These are phyloP conservation scores for Noctilio leporinus DNA, from an alignment of 2,113 vertebrate species.

Conservation along the genomic window DNA sequence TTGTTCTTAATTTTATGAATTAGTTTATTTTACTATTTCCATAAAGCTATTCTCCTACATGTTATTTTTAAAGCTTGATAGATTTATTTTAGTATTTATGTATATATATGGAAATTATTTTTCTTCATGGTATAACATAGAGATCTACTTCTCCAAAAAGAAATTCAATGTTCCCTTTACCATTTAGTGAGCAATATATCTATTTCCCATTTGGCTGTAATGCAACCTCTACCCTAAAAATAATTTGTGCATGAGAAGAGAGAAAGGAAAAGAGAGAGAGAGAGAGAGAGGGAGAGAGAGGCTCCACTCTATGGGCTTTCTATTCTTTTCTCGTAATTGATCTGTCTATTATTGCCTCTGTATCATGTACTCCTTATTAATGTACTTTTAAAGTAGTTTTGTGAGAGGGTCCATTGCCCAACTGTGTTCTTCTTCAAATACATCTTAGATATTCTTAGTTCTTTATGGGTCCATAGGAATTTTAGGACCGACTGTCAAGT, in stretches of 20 bases:
- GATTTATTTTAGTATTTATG: neutral
- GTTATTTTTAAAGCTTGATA: neutral
- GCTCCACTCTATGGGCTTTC: neutral
- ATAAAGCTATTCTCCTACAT: neutral
- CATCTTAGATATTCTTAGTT: neutral
- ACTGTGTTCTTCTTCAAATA: neutral
- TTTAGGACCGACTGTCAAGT: neutral
- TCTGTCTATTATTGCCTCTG: neutral
- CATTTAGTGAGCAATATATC: neutral
- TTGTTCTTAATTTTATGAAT: neutral
- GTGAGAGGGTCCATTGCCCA: neutral
- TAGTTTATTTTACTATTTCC: neutral
- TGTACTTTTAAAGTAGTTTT: neutral
- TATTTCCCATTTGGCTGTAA: neutral
- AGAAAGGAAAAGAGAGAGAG: neutral
- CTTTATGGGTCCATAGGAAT: neutral
- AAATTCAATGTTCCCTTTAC: constrained; percentile 15
- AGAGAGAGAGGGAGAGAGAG: neutral
- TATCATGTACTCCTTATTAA: neutral
- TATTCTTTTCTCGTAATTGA: neutral
- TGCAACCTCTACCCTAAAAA: neutral
- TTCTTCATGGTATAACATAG: neutral
- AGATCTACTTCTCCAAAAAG: neutral
- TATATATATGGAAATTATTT: neutral
- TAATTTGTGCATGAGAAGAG: neutral